Base-by-base conservation (phyloP, 2,797 vertebrate species). In the Gadopsis bispinosus region DNA sequence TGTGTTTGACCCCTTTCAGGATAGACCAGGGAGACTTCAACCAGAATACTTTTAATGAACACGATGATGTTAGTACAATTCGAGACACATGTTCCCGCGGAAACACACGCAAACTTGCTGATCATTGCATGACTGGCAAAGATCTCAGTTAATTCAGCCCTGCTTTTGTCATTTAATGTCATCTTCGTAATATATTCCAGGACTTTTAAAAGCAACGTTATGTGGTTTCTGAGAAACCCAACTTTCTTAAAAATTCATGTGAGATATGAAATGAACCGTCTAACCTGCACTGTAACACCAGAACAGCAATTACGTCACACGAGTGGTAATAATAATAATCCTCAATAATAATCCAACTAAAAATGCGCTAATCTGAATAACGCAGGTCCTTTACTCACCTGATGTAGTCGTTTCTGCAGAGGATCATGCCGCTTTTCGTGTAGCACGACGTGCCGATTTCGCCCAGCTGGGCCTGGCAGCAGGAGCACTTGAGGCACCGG, bases 371-470 rank as follows among this genome's bases (percentile, higher is more conserved):
- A 39, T 53, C 33, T 19, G 41, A 66, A 51, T 17, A 39, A 53
- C 3, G 3, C 16, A 10, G 33, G 35, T 65, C 59, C 35, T 79
- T 75, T 73, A 29, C 96, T 96, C 93, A 99, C 98, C 98, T 99
- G 96, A 99, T 99, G 91, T 99, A 99, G 96, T 99, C 98, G 75
- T 98, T 99, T 96, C 98, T 97, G 93, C 98, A 99, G 81, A 99
- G 97, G 92, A 99, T 99, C 98, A 99, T 99, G 91, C 98, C 98
- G 77, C 98, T 99, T 94, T 99, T 99, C 84, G 98, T 99, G 94
- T 98, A 99, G 95, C 98, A 99, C 55, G 98, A 99, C 20, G 98
- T 98, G 91, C 98, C 98, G 83, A 99, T 99, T 93, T 99, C 98
- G 3, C 98, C 98, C 87, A 99, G 97, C 95, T 99, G 98, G 85